These are phyloP conservation scores for Acrossocheilus wenchowensis DNA, from an alignment of 2,797 vertebrate species.

Conservation along the genomic window DNA sequence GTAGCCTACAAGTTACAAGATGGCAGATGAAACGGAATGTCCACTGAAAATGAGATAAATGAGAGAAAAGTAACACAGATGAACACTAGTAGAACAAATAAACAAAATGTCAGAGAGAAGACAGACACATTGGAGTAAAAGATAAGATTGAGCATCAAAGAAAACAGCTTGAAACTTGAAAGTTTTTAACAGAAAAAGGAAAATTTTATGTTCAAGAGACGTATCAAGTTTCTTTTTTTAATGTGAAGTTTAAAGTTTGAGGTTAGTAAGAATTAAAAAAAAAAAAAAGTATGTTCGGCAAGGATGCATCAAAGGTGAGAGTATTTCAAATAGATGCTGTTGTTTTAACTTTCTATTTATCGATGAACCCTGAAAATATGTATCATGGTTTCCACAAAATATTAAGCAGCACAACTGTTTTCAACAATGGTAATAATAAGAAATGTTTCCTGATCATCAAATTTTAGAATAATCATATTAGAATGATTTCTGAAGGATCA, in stretches of 20 bases:
- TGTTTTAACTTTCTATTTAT: neutral
- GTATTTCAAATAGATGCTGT: neutral
- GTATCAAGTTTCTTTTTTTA: neutral
- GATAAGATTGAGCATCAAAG: constrained; percentile 59
- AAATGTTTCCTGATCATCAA: too few species aligned
- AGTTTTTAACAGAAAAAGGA: constrained; percentile 39
- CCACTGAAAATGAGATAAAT: constrained; percentile 29
- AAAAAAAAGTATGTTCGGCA: too few species aligned
- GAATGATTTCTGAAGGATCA: neutral
- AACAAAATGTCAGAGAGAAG: constrained; percentile 48
- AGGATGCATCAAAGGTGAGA: neutral
- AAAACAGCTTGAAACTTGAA: constrained; percentile 71
- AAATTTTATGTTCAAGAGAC: neutral
- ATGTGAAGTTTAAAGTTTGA: neutral
- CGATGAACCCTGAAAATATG: neutral
- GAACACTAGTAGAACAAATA: constrained; percentile 59
- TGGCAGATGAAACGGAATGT: neutral
- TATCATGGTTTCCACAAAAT: neutral
- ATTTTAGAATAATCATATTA: neutral
- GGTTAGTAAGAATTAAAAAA: neutral
- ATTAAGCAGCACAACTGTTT: constrained; percentile 9
- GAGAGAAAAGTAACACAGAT: constrained; percentile 51
- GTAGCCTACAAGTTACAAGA: neutral
- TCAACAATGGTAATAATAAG: neutral
- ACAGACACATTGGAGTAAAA: neutral